A percentile compares a stretch with the other conserved stretches of the same genome.
Conservation (phyloP, 1,140 invertebrate genomes). For the Aleiodes sp. region DNA sequence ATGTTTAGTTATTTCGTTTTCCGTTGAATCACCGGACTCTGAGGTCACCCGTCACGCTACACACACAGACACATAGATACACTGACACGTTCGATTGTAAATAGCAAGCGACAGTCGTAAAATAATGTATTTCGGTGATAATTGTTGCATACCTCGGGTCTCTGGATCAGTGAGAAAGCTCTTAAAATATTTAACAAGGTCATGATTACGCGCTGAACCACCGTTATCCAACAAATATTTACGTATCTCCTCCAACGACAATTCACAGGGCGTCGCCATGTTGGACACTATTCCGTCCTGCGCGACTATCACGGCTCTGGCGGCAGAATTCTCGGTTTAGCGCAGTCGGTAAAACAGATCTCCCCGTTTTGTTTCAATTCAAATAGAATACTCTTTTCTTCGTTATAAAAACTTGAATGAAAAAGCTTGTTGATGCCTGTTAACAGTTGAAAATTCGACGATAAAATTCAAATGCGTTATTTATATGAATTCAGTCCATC, state of each 20-base stretch:
- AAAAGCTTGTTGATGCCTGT: too few species aligned
- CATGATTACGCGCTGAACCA: conserved; percentile 86
- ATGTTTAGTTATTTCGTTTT: not conserved
- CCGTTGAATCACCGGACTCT: not conserved
- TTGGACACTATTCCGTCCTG: conserved; percentile 52
- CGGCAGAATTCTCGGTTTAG: conserved; percentile 20
- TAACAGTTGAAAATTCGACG: too few species aligned
- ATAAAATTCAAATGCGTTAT: too few species aligned
- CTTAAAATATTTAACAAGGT: conserved; percentile 89
- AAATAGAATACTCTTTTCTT: conserved; percentile 37
- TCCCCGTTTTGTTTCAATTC: not conserved
- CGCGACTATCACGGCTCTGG: conserved; percentile 36
- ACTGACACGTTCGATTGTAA: not conserved
- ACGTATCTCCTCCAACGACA: conserved; percentile 84
- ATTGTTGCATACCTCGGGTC: conserved; percentile 73
- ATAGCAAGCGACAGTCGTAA: not conserved
- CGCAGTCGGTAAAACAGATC: conserved; percentile 30
- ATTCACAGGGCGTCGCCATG: conserved; percentile 76
- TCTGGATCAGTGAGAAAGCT: conserved; percentile 81
- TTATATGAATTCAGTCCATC: too few species aligned
- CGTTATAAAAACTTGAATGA: too few species aligned
- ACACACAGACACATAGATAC: conserved; percentile 6
- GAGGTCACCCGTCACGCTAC: conserved; percentile 11
- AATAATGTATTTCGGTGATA: not conserved
- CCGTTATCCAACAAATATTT: conserved; percentile 84